Evolutionary conservation across 2,113 vertebrate genomes (phyloP), one percentile per base, ranked within the genome.

Genomic region (Campylomormyrus numenius): DNA sequence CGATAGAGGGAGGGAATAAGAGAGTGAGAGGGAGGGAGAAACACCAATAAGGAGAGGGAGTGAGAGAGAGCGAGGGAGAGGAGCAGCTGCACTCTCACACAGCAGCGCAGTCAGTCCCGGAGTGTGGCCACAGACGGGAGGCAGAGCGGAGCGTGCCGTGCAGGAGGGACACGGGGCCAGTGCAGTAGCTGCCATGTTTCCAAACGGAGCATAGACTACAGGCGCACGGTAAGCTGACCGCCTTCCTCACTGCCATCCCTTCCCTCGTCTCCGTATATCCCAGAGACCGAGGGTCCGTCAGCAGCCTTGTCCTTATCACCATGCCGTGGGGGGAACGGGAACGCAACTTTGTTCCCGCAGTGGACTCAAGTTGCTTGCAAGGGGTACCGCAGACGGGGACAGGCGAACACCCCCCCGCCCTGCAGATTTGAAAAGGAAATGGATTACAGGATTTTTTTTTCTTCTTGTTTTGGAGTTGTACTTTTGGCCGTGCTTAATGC

Each of bases 101-200:
- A 94, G 92, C 92, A 91, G 90, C 91, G 92, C 92, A 94, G 94
- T 95, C 95, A 94, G 94, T 95, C 95, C 94, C 94, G 95, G 94
- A 95, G 95, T 95, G 94, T 95, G 95, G 94, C 93, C 93, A 89
- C 91, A 92, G 94, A 92, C 92, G 94, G 83, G 91, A 94, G 92
- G 94, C 93, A 92, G 92, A 89, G 92, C 53, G 90, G 92, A 90
- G 52, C 93, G 93, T 93, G 94, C 93, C 88, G 89, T 52, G 84
- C 21, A 35, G 49, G 58, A 27, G 91, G 90, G 90, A 91, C 27
- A 88, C 92, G 88, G 88, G 91, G 87, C 42, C 85, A 91, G 74
- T 5, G 74, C 74, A 19, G 35, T 27, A 27, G 62, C 62, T 66
- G 70, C 74, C 74, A 80, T 80, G 91, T 91, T 53, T 92, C 89